phyloP scores from a whole-genome alignment of 2,888 invertebrate genomes.

The Agrotis segetum region DNA sequence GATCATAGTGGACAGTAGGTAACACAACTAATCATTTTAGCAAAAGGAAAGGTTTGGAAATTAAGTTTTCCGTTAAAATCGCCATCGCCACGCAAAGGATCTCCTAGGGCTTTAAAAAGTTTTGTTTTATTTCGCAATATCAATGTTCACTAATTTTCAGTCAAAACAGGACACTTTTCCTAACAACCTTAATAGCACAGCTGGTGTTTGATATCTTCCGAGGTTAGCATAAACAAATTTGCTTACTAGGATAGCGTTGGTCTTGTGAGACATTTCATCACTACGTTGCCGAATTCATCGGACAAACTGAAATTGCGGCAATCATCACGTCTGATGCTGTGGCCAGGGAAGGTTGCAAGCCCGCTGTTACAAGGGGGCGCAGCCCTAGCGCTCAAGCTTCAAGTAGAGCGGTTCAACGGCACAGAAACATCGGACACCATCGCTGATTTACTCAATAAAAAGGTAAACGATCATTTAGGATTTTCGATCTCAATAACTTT shows the following conservation, averaged over 20 bases:
- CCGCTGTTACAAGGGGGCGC: conserved; percentile 66
- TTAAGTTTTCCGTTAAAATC: neutral
- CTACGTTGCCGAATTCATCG: conserved; percentile 75
- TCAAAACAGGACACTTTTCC: neutral
- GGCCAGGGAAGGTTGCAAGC: conserved; percentile 64
- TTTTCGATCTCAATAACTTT: neutral
- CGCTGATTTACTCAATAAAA: conserved; percentile 75
- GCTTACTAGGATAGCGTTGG: conserved; percentile 76
- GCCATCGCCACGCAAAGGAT: neutral
- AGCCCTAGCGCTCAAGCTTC: conserved; percentile 70
- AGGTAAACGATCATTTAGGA: conserved; percentile 70
- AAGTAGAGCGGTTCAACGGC: conserved; percentile 73
- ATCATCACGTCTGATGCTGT: conserved; percentile 79
- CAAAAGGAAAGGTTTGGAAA: neutral
- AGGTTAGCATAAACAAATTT: conserved; percentile 1
- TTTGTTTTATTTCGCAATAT: neutral
- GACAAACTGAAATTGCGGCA: conserved; percentile 78
- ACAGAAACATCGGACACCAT: conserved; percentile 74
- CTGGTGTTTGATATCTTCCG: conserved; percentile 4
- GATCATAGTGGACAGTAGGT: neutral
- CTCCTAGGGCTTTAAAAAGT: too few relatives aligned
- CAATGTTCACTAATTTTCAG: neutral
- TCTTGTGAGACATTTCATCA: conserved; percentile 73
- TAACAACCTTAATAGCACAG: neutral
- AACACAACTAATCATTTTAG: neutral